Percentiles rank a stretch among this genome's conserved stretches.
These are phyloP conservation scores for Ophioninae sp. DNA, from an alignment of 2,888 invertebrate species.

Conservation along the genomic window DNA sequence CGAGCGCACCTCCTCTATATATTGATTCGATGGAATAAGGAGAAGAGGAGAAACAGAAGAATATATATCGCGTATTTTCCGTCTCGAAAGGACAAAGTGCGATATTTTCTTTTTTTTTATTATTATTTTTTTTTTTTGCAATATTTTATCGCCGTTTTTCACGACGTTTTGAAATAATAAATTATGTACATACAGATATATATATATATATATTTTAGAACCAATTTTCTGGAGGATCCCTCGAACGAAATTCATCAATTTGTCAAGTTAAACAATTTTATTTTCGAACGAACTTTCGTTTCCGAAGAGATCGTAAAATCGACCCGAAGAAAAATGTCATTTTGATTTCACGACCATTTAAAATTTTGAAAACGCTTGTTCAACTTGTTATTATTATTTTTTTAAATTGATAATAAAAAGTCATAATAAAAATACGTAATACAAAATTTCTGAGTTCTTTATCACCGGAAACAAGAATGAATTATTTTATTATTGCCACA, in stretches of 20 bases:
- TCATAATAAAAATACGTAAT: no score
- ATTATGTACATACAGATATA: not conserved
- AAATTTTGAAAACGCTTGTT: no score
- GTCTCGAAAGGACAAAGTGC: not conserved
- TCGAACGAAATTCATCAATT: not conserved
- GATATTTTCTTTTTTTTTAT: not conserved
- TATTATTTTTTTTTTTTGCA: not conserved
- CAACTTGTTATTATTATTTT: no score
- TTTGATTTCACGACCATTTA: no score
- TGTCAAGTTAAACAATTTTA: not conserved
- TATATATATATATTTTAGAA: not conserved
- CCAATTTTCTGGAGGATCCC: not conserved
- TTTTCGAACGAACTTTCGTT: not conserved
- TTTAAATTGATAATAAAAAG: no score
- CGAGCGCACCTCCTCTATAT: constrained; percentile 41
- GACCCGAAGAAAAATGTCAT: no score
- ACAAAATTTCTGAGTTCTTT: no score
- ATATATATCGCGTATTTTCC: not conserved
- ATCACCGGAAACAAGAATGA: no score
- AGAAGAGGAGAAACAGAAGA: constrained; percentile 24
- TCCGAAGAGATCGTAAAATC: no score
- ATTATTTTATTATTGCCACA: no score
- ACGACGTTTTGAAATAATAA: not conserved
- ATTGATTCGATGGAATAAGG: constrained; percentile 54
- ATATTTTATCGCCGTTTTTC: not conserved